Evolutionary conservation across 2,888 invertebrate species (phyloP).

Genomic region (Philaethria dido): DNA sequence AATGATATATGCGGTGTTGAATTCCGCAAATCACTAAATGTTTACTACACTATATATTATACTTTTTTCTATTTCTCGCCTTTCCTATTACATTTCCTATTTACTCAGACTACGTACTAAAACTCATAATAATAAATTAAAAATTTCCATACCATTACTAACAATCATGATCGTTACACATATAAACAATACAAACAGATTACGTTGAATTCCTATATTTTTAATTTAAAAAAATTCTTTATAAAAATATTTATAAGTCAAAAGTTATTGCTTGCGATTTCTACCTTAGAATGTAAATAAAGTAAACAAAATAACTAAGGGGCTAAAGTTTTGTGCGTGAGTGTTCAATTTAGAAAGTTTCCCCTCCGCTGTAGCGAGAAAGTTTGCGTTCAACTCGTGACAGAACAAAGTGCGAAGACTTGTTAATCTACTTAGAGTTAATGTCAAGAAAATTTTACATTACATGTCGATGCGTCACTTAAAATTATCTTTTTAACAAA

Average conservation of each 20-base stretch:
- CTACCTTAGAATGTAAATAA: constrained; percentile 14
- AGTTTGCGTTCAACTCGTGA: constrained; percentile 53
- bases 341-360: constrained; percentile 17
- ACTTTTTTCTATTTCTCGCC: no score
- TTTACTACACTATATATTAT: no score
- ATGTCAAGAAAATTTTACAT: constrained; percentile 7
- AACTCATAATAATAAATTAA: no score
- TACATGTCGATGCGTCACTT: neutral
- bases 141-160: no score
- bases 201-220: no score
- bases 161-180: no score
- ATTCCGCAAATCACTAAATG: no score
- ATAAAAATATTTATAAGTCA: neutral
- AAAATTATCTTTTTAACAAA: neutral
- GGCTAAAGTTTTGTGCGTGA: constrained; percentile 16
- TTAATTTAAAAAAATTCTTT: no score
- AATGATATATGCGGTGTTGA: no score
- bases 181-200: no score
- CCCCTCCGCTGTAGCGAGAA: constrained; percentile 27
- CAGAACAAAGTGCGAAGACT: constrained; percentile 59
- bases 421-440: constrained; percentile 49
- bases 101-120: no score
- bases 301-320: constrained; percentile 22
- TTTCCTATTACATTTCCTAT: no score
- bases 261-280: neutral